A percentile compares a stretch with the other conserved stretches of the same genome.
Conservation (phyloP, 2,888 invertebrate species). For the Blera fallax region DNA sequence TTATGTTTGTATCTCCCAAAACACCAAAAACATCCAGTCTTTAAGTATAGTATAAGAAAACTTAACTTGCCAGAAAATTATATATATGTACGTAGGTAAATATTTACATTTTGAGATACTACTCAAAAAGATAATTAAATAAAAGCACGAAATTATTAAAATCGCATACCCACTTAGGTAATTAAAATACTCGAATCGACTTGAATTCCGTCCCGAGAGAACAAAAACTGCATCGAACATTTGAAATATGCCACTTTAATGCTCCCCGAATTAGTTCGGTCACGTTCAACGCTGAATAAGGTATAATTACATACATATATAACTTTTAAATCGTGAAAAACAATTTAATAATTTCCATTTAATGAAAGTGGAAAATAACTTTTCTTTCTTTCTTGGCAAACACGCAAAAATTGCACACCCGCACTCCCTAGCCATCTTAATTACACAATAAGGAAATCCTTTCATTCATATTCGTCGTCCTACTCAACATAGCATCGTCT, state of each 20-base stretch:
- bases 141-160: no score
- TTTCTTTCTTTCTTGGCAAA: conserved; percentile 31
- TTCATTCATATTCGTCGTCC: conserved; percentile 48
- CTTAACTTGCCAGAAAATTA: no score
- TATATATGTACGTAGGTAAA: no score
- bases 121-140: no score
- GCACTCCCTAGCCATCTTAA: conserved; percentile 23
- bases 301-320: background rate
- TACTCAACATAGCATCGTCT: background rate
- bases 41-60: no score
- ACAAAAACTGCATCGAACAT: background rate
- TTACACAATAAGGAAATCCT: conserved; percentile 66
- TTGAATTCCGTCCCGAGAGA: no score
- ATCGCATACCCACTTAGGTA: no score
- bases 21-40: no score
- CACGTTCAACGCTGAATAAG: background rate
- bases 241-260: background rate
- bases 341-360: conserved; percentile 52
- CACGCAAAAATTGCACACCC: conserved; percentile 36
- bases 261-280: background rate
- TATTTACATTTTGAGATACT: no score
- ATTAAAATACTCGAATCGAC: no score
- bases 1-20: no score
- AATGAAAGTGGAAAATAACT: conserved; percentile 38
- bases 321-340: conserved; percentile 23